phyloP scores from a whole-genome alignment of 2,888 invertebrate genomes.

The Tinea semifulvella region DNA sequence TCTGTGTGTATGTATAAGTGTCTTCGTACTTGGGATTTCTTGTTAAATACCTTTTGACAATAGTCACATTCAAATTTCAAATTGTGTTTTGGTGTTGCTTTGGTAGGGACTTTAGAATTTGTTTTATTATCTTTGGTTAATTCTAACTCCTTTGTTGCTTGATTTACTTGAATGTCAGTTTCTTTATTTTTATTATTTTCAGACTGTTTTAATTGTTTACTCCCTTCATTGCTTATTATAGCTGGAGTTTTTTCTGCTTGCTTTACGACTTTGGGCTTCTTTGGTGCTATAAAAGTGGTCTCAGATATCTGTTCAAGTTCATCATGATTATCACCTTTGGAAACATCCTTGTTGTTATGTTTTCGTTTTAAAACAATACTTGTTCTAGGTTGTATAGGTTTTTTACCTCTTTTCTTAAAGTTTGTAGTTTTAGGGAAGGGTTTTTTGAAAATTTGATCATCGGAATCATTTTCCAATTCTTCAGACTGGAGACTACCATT shows the following conservation, averaged over 20 bases:
- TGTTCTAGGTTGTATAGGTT: background rate
- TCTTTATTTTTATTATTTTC: slow-evolving; percentile 15
- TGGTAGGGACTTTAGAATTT: slow-evolving; percentile 11
- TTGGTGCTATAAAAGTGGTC: background rate
- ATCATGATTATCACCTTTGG: slow-evolving; percentile 8
- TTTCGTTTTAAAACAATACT: background rate
- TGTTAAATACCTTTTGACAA: slow-evolving; percentile 71
- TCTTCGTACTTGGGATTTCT: slow-evolving; percentile 71
- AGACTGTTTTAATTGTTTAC: slow-evolving; percentile 31
- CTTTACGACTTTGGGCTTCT: background rate
- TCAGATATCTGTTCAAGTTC: background rate
- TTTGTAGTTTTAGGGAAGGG: background rate
- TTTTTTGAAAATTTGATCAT: background rate
- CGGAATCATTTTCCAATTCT: background rate
- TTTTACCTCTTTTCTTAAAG: slow-evolving; percentile 2
- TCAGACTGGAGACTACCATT: slow-evolving; percentile 15
- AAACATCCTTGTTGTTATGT: slow-evolving; percentile 12
- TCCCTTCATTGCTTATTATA: slow-evolving; percentile 14
- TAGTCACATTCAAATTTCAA: slow-evolving; percentile 57
- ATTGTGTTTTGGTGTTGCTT: background rate
- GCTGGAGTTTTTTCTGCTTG: background rate
- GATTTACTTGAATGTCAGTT: slow-evolving; percentile 17
- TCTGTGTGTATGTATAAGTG: slow-evolving; percentile 74
- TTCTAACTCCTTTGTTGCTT: slow-evolving; percentile 19
- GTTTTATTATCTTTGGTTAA: slow-evolving; percentile 24